A percentile compares a stretch with the other conserved stretches of the same genome.
These are phyloP conservation scores for Pagrus major DNA, from an alignment of 2,113 vertebrate species.

Conservation along the genomic window DNA sequence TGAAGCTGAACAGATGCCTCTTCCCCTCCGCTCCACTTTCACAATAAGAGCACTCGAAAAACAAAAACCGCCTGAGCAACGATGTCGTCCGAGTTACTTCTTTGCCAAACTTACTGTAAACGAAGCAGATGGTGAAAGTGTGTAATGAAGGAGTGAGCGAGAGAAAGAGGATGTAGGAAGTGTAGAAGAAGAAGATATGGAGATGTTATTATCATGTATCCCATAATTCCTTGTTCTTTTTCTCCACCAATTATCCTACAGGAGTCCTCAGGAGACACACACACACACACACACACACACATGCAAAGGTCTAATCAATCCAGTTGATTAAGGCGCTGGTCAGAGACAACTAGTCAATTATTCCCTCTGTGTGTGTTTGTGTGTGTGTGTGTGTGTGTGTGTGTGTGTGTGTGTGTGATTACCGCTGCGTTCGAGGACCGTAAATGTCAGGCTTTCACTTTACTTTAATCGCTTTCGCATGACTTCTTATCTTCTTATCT, in stretches of 20 bases:
- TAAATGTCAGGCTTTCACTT: conserved; percentile 36
- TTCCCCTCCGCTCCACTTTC: conserved; percentile 26
- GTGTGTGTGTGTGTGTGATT: conserved; percentile 25
- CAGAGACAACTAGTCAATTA: conserved; percentile 50
- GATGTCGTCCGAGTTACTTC: neutral
- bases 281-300: neutral
- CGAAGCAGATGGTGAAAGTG: neutral
- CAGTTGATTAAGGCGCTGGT: conserved; percentile 45
- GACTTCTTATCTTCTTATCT: conserved; percentile 1
- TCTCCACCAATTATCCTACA: conserved; percentile 39
- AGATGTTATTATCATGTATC: neutral
- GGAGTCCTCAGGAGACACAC: conserved; percentile 1
- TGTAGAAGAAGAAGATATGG: neutral
- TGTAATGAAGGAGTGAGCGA: neutral
- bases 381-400: conserved; percentile 7
- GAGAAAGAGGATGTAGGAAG: neutral
- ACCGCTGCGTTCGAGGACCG: neutral
- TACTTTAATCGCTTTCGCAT: conserved; percentile 55
- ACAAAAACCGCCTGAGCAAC: neutral
- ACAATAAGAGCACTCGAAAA: conserved; percentile 19
- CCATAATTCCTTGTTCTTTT: conserved; percentile 17
- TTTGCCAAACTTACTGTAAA: neutral
- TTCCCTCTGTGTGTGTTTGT: neutral
- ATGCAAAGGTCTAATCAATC: conserved; percentile 46
- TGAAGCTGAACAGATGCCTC: conserved; percentile 40